Evolutionary conservation across 2,888 invertebrate species (phyloP).

Genomic region (Drosophila subquinaria): DNA sequence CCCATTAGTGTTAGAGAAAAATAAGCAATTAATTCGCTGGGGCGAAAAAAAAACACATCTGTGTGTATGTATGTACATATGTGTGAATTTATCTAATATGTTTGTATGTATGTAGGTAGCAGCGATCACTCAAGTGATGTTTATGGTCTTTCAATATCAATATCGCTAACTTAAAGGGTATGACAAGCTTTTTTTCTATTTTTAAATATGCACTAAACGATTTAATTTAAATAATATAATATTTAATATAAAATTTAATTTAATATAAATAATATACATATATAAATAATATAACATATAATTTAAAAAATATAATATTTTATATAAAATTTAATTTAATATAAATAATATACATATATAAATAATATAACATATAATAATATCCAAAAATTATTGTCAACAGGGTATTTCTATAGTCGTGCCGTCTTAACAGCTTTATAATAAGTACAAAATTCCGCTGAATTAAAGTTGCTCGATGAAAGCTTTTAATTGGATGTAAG

Average conservation of each 20-base stretch:
- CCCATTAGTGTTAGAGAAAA: slow-evolving; percentile 54
- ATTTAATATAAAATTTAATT: too few species aligned
- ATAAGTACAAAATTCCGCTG: slow-evolving; percentile 14
- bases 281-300: too few species aligned
- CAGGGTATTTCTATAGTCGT: slow-evolving; percentile 11
- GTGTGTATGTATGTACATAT: background rate
- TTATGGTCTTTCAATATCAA: slow-evolving; percentile 8
- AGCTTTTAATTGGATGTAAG: slow-evolving; percentile 51
- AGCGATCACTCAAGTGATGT: slow-evolving; percentile 19
- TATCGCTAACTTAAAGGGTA: background rate
- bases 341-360: too few species aligned
- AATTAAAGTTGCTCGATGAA: slow-evolving; percentile 24
- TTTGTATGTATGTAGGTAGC: slow-evolving; percentile 8
- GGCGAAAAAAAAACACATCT: slow-evolving; percentile 25
- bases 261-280: too few species aligned
- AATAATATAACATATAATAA: too few species aligned
- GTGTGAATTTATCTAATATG: background rate
- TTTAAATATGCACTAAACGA: background rate
- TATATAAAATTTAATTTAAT: too few species aligned
- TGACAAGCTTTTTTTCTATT: background rate
- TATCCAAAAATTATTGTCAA: background rate
- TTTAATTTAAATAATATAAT: background rate
- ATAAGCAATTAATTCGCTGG: slow-evolving; percentile 56
- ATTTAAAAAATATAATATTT: too few species aligned
- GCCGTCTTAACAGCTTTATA: background rate